A percentile compares a stretch with the other conserved stretches of the same genome.
These are phyloP conservation scores for Unio pictorum DNA, from an alignment of 2,888 invertebrate species.

Conservation along the genomic window DNA sequence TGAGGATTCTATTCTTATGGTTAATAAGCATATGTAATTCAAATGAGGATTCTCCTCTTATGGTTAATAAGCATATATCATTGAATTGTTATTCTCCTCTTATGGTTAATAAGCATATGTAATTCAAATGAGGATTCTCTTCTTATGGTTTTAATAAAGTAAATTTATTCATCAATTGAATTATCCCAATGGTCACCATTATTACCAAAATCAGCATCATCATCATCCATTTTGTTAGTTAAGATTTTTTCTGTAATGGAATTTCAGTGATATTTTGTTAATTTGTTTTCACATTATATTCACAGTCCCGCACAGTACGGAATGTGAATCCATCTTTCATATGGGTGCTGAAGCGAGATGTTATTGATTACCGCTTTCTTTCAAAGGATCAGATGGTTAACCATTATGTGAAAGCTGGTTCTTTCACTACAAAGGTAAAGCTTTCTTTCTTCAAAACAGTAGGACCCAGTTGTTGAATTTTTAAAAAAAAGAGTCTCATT, in stretches of 20 bases:
- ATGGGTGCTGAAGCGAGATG: conserved; percentile 90
- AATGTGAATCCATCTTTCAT: conserved; percentile 82
- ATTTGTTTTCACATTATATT: conserved; percentile 7
- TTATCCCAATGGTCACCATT: not conserved
- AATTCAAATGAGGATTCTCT: no score
- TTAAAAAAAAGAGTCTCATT: no score
- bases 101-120: no score
- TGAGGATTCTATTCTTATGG: no score
- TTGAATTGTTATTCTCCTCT: no score
- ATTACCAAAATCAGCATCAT: no score
- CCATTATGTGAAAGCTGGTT: conserved; percentile 86
- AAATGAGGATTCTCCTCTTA: no score
- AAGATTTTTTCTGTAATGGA: not conserved
- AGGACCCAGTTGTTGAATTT: not conserved
- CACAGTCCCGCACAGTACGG: conserved; percentile 69
- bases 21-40: no score
- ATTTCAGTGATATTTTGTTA: no score
- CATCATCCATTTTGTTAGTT: not conserved
- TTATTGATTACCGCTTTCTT: conserved; percentile 81
- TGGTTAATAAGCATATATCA: no score
- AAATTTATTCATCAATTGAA: no score
- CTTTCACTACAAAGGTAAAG: conserved; percentile 90
- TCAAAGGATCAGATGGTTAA: conserved; percentile 81
- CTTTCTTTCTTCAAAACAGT: not conserved
- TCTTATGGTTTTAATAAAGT: no score